phyloP scores from a whole-genome alignment of 2,888 invertebrate genomes.

The Dione vanillae region DNA sequence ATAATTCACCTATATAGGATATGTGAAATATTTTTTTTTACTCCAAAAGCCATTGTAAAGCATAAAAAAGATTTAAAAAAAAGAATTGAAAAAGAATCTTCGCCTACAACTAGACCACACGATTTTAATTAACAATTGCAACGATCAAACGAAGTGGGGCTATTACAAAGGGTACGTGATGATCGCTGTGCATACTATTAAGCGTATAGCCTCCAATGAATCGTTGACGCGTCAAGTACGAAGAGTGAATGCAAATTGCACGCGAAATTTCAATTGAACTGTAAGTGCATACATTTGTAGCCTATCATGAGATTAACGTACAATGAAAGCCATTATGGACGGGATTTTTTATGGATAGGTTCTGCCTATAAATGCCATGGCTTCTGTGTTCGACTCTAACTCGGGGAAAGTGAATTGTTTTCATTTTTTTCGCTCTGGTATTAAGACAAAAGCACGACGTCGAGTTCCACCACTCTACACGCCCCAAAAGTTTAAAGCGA shows the following conservation, averaged over 20 bases:
- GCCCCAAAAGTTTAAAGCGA: no score
- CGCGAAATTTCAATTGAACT: constrained; percentile 8
- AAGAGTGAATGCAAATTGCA: constrained; percentile 17
- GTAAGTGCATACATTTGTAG: constrained; percentile 12
- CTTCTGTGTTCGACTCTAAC: no score
- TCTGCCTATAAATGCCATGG: no score
- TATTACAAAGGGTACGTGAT: constrained; percentile 31
- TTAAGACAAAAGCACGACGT: no score
- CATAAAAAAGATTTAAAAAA: no score
- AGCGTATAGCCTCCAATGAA: constrained; percentile 30
- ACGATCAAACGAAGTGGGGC: constrained; percentile 23
- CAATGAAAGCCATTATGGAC: neutral
- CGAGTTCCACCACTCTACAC: no score
- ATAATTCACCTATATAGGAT: no score
- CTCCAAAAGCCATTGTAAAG: no score
- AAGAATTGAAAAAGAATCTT: constrained; percentile 7
- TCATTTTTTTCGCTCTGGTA: no score
- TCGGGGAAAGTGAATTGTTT: no score
- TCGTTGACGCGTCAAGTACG: constrained; percentile 28
- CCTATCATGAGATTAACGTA: constrained; percentile 16
- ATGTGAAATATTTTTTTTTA: no score
- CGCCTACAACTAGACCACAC: constrained; percentile 4
- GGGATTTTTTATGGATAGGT: no score
- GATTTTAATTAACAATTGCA: constrained; percentile 27
- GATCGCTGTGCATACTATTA: constrained; percentile 33